Evolutionary conservation across 2,888 invertebrate genomes (phyloP), one percentile per base, ranked within the genome.

Genomic region (Geotrupes spiniger): DNA sequence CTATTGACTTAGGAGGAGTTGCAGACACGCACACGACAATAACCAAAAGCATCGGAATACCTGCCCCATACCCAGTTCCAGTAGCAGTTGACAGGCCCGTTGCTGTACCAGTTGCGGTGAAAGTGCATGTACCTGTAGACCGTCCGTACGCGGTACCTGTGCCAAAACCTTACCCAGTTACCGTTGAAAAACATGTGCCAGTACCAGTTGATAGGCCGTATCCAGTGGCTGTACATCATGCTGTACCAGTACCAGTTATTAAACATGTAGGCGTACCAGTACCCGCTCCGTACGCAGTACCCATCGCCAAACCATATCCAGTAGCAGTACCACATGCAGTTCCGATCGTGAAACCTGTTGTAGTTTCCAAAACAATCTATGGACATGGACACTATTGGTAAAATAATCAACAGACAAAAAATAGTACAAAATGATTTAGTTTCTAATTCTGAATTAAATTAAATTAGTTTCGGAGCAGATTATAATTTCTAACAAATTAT

Each of bases 111-210:
- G 64, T 68, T 4, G 63, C 65, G 17, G 65, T 65, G 9, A 78
- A 76, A 9, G 76, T 80, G 0, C 81, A 82, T 0, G 79, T 84
- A 10, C 72, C 79, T 43, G 79, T 84, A 0, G 66, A 72, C 47
- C 62, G 69, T 42, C 72, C 73, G 11, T 64, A 68, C 28, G 74
- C 70, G 3, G 62, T 68, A 1, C 64, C 66, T 12, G 67, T 69
- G 15, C 63, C 66, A 36, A 63, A 66, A 21, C 77, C 76, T 1
- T 77, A 79, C 0, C 81, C 82, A 0, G 78, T 82, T 11, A 69
- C 77, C 41, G 79, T 83, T 0, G 63, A 63, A 36, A 56, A 49
- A 36, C 56, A 77, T 73, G 76, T 78, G 0, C 81, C 82, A 0
- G 78, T 82, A 11, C 69, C 76, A 36, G 80, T 84, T 0, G 69